Evolutionary conservation across 2,888 invertebrate genomes (phyloP).

Genomic region (Lottia scabra): DNA sequence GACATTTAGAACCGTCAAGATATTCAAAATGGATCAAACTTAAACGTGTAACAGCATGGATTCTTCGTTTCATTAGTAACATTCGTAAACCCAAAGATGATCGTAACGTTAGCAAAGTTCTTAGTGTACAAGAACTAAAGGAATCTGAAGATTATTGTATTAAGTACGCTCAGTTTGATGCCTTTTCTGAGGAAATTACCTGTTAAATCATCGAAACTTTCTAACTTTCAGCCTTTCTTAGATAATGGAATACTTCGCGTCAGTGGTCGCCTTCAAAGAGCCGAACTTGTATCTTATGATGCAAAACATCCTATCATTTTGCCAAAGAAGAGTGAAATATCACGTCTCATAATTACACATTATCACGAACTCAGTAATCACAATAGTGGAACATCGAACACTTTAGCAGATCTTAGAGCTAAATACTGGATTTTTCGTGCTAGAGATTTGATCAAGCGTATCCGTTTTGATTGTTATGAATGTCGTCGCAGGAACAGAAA

Average conservation of each 20-base stretch:
- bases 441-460: conserved; percentile 13
- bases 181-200: neutral
- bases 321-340: conserved; percentile 19
- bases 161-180: neutral
- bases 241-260: neutral
- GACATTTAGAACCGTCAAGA: neutral
- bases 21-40: neutral
- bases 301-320: conserved; percentile 20
- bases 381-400: conserved; percentile 22
- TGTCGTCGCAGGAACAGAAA: conserved; percentile 6
- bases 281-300: conserved; percentile 18
- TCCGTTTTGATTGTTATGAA: neutral
- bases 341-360: conserved; percentile 9
- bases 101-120: neutral
- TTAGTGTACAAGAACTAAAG: neutral
- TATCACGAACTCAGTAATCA: conserved; percentile 21
- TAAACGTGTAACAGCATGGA: neutral
- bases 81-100: neutral
- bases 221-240: neutral
- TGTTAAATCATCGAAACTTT: neutral
- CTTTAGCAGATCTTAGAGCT: conserved; percentile 8
- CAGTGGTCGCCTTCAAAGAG: conserved; percentile 13
- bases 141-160: neutral
- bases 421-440: conserved; percentile 25
- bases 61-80: neutral